These are phyloP conservation scores for Tachyglossus aculeatus DNA, from an alignment of 2,797 vertebrate genomes.

Conservation along the genomic window DNA sequence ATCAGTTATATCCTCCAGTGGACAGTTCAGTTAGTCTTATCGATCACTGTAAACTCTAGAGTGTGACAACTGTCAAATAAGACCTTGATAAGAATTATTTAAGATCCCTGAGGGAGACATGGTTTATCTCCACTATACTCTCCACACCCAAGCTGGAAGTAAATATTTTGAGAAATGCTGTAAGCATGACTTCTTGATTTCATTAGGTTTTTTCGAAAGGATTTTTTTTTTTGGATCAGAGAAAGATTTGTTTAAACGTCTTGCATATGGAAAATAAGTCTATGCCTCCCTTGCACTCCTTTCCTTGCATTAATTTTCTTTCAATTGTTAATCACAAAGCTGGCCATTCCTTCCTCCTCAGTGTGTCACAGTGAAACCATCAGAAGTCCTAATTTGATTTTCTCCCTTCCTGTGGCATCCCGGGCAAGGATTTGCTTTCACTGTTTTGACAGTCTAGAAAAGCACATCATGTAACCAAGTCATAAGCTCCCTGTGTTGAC, in stretches of 20 bases:
- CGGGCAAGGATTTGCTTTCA: background rate
- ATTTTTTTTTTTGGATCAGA: constrained; percentile 2
- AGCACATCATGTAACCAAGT: too few relatives aligned
- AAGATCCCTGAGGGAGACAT: background rate
- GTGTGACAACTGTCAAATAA: constrained; percentile 36
- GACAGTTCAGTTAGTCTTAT: constrained; percentile 26
- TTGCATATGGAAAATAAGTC: background rate
- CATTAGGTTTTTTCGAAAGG: background rate
- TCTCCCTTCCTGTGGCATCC: background rate
- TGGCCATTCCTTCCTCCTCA: background rate
- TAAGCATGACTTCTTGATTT: constrained; percentile 21
- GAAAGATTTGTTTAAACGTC: background rate
- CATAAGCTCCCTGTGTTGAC: too few relatives aligned
- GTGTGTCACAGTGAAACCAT: too few relatives aligned
- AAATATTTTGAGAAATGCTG: background rate
- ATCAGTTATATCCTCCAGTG: constrained; percentile 16
- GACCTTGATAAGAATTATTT: constrained; percentile 18
- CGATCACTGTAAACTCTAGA: constrained; percentile 10
- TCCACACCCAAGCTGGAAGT: background rate
- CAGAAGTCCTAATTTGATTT: too few relatives aligned
- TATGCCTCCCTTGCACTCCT: constrained; percentile 8
- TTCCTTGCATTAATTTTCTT: constrained; percentile 10
- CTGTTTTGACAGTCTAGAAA: background rate
- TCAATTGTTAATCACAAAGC: constrained; percentile 7
- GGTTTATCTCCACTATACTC: background rate